Evolutionary conservation across 2,113 vertebrate species (phyloP), one percentile per base, ranked within the genome.

Genomic region (Pseudois nayaur): DNA sequence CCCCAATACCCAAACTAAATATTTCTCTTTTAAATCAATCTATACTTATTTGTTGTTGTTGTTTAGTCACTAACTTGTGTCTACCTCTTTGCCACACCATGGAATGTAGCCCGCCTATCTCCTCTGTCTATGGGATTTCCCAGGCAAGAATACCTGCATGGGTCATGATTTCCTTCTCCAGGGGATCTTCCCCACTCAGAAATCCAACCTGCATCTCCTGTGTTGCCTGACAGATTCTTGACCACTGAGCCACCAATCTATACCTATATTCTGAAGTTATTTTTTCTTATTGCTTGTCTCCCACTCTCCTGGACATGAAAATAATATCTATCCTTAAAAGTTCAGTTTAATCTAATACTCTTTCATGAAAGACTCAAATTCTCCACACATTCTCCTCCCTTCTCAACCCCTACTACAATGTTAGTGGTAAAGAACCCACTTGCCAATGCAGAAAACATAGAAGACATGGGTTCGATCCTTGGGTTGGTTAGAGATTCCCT

Each of bases 401-500:
- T 36, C 8, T 76, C 4, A 82, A 62, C 2, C 31, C 0, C 3
- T 48, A 40, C 1, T 45, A 21, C 36, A 90, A 19, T 29, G 2
- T 96, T 92, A 78, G 4, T 76, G 71, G 21, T 15, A 27, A 76
- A 43, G 40, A 43, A 27, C 23, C 40, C 23, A 76, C 71, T 43
- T 76, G 40, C 23, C 23, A 14, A 27, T 76, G 6, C 40, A 76
- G 12, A 27, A 76, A 40, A 74, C 36, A 13, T 12, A 40, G 67
- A 21, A 74, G 21, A 74, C 67, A 12, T 0, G 11, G 6, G 67
- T 25, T 74, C 0, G 5, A 74, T 1, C 19, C 36, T 23, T 25
- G 21, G 21, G 23, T 76, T 43, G 12, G 12, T 74, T 40, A 25
- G 11, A 76, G 40, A 27, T 14, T 23, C 6, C 23, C 40, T 76